Evolutionary conservation across 2,888 invertebrate species (phyloP).

Genomic region (Drosophila siamana): DNA sequence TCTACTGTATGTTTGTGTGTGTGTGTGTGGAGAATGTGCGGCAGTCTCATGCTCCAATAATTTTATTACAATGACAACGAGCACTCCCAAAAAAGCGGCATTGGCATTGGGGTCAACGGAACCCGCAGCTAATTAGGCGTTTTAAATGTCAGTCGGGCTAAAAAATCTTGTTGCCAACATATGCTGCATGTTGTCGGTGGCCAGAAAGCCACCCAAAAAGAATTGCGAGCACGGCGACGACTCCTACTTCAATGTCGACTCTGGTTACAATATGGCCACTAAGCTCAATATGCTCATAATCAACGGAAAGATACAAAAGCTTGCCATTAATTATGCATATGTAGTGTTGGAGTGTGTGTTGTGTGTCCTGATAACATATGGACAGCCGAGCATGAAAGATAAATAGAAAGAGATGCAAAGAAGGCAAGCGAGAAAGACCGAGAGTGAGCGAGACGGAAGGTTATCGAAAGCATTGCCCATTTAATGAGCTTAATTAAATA

Average conservation of each 20-base stretch:
- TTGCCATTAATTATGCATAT: conserved; percentile 73
- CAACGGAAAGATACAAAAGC: conserved; percentile 48
- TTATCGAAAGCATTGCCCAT: conserved; percentile 45
- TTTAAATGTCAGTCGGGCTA: conserved; percentile 67
- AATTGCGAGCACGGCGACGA: not conserved
- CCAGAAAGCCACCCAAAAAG: conserved; percentile 15
- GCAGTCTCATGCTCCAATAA: conserved; percentile 64
- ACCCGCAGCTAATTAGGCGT: conserved; percentile 72
- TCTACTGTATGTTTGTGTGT: no score
- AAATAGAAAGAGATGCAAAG: not conserved
- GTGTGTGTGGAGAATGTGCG: conserved; percentile 24
- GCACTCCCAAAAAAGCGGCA: conserved; percentile 8
- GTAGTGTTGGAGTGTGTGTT: conserved; percentile 27
- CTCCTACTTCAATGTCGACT: conserved; percentile 1
- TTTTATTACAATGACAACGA: conserved; percentile 60
- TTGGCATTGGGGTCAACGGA: conserved; percentile 16
- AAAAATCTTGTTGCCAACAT: conserved; percentile 49
- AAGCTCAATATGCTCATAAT: conserved; percentile 66
- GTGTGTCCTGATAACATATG: conserved; percentile 52
- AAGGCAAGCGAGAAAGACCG: no score
- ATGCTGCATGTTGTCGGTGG: conserved; percentile 39
- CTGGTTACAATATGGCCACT: conserved; percentile 55
- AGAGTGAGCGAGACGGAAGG: not conserved
- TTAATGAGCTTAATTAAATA: conserved; percentile 81
- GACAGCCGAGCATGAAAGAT: conserved; percentile 19